Evolutionary conservation across 2,113 vertebrate species (phyloP).

Genomic region (Equus quagga): DNA sequence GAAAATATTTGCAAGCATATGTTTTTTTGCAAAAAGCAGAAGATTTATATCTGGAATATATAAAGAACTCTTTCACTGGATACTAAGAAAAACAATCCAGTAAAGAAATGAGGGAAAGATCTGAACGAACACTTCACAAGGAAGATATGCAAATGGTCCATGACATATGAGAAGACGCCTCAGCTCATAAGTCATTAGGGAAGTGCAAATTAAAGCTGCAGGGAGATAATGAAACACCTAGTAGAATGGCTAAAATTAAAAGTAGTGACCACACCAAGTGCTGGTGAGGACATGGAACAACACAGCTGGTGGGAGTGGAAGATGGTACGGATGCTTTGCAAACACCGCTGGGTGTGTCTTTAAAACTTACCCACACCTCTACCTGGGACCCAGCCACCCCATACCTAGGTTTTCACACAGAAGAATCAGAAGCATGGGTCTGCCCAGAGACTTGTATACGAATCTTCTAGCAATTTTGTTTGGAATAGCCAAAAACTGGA

Average conservation of each 20-base stretch:
- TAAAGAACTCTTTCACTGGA: too few relatives aligned
- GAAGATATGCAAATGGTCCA: accelerated
- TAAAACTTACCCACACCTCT: background rate
- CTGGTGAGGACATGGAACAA: accelerated
- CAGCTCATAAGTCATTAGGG: background rate
- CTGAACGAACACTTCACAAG: background rate
- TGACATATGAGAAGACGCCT: accelerated
- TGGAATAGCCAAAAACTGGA: accelerated
- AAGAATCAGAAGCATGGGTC: accelerated
- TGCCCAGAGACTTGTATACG: accelerated
- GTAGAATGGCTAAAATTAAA: accelerated
- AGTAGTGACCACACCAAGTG: accelerated
- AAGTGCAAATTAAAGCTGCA: background rate
- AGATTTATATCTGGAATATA: background rate
- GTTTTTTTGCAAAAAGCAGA: background rate
- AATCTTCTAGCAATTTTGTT: background rate
- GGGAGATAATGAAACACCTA: background rate
- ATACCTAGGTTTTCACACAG: accelerated
- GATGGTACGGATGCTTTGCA: accelerated
- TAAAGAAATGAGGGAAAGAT: background rate
- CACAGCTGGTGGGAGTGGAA: accelerated
- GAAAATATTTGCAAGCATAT: background rate
- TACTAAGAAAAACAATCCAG: background rate
- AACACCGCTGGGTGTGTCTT: accelerated
- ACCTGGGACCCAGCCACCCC: background rate